These are phyloP conservation scores for Hydropotes inermis DNA, from an alignment of 2,113 vertebrate genomes.

Conservation along the genomic window DNA sequence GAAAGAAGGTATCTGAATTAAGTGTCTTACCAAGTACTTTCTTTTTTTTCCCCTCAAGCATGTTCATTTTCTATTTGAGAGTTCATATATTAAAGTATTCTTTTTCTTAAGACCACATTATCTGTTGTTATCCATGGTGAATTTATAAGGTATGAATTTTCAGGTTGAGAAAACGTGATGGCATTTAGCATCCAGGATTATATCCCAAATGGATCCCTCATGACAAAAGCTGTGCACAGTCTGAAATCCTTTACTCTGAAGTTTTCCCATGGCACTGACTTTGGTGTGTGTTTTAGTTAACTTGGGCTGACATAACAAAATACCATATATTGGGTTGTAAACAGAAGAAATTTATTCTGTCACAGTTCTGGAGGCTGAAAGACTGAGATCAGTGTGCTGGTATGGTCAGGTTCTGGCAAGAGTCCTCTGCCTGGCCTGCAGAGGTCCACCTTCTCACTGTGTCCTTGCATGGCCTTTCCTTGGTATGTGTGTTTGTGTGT, in stretches of 20 bases:
- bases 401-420: not conserved
- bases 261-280: not conserved
- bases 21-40: not conserved
- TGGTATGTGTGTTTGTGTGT: not conserved
- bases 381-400: not conserved
- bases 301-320: not conserved
- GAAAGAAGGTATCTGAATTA: not conserved
- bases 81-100: not conserved
- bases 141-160: not conserved
- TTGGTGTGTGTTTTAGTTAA: not conserved
- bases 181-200: not conserved
- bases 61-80: slow-evolving; percentile 16
- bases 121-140: not conserved
- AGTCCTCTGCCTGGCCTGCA: not conserved
- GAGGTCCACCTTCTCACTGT: not conserved
- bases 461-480: not conserved
- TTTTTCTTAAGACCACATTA: not conserved
- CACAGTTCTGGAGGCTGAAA: not conserved
- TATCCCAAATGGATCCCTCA: not conserved
- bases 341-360: not conserved
- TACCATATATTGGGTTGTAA: not conserved
- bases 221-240: not conserved
- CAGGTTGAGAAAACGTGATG: not conserved
- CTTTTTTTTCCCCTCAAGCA: not conserved
- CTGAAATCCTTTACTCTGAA: not conserved